phyloP scores from a whole-genome alignment of 2,797 vertebrate genomes.

The Tokudaia muenninki region DNA sequence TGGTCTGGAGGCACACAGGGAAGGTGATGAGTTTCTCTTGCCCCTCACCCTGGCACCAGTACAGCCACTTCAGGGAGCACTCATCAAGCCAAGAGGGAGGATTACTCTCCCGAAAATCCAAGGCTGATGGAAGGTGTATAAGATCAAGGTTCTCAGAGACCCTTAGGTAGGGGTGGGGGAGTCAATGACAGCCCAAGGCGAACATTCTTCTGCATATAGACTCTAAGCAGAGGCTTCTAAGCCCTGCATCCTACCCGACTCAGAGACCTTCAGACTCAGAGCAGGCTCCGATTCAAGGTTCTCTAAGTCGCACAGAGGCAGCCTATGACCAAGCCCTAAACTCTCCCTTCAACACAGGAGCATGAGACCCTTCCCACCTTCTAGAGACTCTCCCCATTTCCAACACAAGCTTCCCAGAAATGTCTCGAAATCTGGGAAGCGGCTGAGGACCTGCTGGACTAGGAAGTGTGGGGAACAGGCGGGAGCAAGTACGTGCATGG shows the following conservation, averaged over 20 bases:
- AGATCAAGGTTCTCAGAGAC: background rate
- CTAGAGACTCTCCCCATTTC: background rate
- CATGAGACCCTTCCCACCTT: background rate
- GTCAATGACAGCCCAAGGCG: background rate
- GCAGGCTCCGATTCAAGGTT: background rate
- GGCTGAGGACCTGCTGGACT: background rate
- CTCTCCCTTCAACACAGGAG: background rate
- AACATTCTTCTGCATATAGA: background rate
- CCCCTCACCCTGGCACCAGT: background rate
- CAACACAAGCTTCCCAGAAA: background rate
- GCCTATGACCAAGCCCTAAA: background rate
- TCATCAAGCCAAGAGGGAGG: background rate
- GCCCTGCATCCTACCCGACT: background rate
- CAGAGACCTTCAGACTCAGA: background rate
- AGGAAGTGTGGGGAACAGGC: background rate
- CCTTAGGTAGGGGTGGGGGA: background rate
- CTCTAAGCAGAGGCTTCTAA: background rate
- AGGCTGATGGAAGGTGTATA: background rate
- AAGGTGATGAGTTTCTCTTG: background rate
- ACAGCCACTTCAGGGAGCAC: background rate
- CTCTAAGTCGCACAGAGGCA: background rate
- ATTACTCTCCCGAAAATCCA: background rate
- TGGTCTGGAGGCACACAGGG: constrained; percentile 46
- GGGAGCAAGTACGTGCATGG: background rate
- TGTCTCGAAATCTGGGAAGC: background rate